Evolutionary conservation across 2,888 invertebrate genomes (phyloP), one percentile per base, ranked within the genome.

Genomic region (Hofmannophila pseudospretella): DNA sequence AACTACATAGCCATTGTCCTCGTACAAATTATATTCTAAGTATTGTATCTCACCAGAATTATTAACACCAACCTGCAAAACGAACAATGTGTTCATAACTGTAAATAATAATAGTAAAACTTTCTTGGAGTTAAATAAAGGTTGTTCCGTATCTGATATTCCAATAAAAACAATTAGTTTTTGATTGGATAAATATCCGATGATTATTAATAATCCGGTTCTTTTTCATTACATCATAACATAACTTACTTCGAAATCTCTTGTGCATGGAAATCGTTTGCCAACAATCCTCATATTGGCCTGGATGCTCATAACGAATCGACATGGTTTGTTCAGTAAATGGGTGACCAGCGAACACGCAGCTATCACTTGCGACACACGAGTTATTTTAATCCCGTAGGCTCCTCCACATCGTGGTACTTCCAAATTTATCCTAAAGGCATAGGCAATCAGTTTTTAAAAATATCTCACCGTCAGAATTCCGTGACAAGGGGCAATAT

Each of bases 211-310:
- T n/a, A n/a, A n/a, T n/a, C n/a, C n/a, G n/a, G n/a, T n/a, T n/a
- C n/a, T n/a, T n/a, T n/a, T n/a, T n/a, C n/a, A n/a, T n/a, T n/a
- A n/a, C n/a, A n/a, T n/a, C n/a, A n/a, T n/a, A n/a, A n/a, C n/a
- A n/a, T n/a, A n/a, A n/a, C n/a, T n/a, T n/a, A n/a, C n/a, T n/a
- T n/a, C n/a, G n/a, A n/a, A n/a, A 42, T 91, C 89, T 4, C 87
- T 74, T 4, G 84, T 87, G 32, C 85, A 80, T 0, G 93, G 88
- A 38, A 82, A 72, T 13, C 95, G 81, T 61, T 92, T 93, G 1
- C 95, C 95, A 1, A 91, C 55, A 2, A 89, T 76, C 32, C 89
- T 87, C 90, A 95, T 92, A 57, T 92, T 94, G 12, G 91, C 89
- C 54, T 92, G 91, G 36, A 96, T 79, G 12, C 91, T 86, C 73